Conservation (phyloP, 2,888 invertebrate genomes). For the Cheilosia grossa region DNA sequence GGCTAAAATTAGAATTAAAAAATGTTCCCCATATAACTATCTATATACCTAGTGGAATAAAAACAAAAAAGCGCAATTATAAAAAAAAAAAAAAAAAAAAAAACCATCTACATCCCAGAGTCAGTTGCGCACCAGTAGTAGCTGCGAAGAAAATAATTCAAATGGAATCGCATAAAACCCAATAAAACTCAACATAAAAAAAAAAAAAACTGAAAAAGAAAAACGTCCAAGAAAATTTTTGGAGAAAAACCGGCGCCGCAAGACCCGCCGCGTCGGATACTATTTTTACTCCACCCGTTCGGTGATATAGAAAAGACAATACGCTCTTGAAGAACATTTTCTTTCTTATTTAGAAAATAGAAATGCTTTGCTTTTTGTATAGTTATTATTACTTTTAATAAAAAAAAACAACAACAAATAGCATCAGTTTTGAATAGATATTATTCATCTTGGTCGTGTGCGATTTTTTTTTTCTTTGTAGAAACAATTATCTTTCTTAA, state of each 20-base stretch:
- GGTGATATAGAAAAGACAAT: slow-evolving; percentile 32
- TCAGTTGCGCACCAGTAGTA: slow-evolving; percentile 1
- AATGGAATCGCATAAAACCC: slow-evolving; percentile 32
- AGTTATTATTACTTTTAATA: slow-evolving; percentile 5
- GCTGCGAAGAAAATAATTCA: neutral
- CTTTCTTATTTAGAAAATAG: slow-evolving; percentile 4
- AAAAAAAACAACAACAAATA: neutral
- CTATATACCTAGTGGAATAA: neutral
- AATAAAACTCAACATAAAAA: slow-evolving; percentile 12
- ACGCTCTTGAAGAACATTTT: slow-evolving; percentile 42
- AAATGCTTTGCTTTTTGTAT: neutral
- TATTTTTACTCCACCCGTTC: slow-evolving; percentile 52
- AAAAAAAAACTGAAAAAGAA: slow-evolving; percentile 26
- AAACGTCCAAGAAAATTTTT: neutral
- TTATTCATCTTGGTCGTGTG: slow-evolving; percentile 52
- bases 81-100: no score
- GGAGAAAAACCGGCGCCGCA: slow-evolving; percentile 59
- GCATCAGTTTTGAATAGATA: slow-evolving; percentile 11
- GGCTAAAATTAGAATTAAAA: slow-evolving; percentile 22
- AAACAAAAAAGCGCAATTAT: neutral
- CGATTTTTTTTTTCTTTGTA: slow-evolving; percentile 19
- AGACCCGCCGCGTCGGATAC: slow-evolving; percentile 37
- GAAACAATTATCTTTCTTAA: slow-evolving; percentile 1
- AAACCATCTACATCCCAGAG: no score
- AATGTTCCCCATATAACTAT: neutral